phyloP scores from a whole-genome alignment of 2,113 vertebrate species.

The Dromaius novaehollandiae region DNA sequence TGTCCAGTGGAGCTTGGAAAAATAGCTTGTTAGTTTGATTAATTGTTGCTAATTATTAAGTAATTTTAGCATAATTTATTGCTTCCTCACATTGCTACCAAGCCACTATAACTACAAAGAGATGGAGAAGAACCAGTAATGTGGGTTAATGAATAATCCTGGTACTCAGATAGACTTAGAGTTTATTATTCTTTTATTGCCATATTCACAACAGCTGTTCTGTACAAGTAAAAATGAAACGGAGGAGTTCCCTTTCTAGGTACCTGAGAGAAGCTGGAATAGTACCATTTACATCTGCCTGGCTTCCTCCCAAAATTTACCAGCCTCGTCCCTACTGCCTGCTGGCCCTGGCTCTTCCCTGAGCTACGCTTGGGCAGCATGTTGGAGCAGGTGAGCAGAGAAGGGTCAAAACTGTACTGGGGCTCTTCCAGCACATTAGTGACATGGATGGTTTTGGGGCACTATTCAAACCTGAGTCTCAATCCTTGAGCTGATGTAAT shows the following conservation, averaged over 20 bases:
- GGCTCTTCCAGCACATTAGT: not conserved
- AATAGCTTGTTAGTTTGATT: not conserved
- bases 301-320: not conserved
- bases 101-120: not conserved
- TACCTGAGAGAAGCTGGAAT: not conserved
- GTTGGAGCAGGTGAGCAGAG: not conserved
- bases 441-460: not conserved
- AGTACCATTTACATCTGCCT: not conserved
- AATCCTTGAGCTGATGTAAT: not conserved
- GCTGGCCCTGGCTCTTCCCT: not conserved
- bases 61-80: not conserved
- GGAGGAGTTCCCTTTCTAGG: not conserved
- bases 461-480: not conserved
- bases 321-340: accelerated
- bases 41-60: slow-evolving; percentile 20
- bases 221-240: not conserved
- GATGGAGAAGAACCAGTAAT: not conserved
- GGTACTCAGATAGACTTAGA: not conserved
- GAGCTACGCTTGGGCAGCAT: accelerated
- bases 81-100: not conserved
- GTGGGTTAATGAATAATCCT: not conserved
- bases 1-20: not conserved
- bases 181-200: not conserved
- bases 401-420: not conserved
- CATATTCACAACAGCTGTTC: not conserved